phyloP scores from a whole-genome alignment of 2,888 invertebrate genomes.

The Blastobasis lacticolella region DNA sequence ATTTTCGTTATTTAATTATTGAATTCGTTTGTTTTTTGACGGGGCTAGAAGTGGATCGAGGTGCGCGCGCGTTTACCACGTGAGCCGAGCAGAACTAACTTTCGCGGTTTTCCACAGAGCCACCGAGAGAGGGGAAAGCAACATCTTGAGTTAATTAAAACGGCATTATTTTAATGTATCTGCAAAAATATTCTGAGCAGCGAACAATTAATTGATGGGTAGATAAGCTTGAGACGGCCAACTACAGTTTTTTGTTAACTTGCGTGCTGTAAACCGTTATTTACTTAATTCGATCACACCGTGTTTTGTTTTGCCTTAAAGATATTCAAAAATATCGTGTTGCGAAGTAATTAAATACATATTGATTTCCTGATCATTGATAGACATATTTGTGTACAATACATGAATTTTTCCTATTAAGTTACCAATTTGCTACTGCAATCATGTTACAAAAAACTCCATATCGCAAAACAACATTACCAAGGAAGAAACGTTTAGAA shows the following conservation, averaged over 20 bases:
- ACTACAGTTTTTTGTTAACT: slow-evolving; percentile 16
- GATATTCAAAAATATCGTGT: too few species aligned
- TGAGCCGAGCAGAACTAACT: slow-evolving; percentile 39
- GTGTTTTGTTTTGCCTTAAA: too few species aligned
- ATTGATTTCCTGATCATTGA: too few species aligned
- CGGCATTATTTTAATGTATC: slow-evolving; percentile 40
- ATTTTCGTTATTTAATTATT: slow-evolving; percentile 31
- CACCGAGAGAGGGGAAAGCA: slow-evolving; percentile 60
- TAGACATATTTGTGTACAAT: too few species aligned
- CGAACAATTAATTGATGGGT: slow-evolving; percentile 40
- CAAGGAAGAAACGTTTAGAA: too few species aligned
- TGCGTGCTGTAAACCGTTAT: slow-evolving; percentile 13
- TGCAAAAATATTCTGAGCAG: slow-evolving; percentile 35
- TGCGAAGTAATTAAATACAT: too few species aligned
- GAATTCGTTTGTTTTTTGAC: slow-evolving; percentile 1
- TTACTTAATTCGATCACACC: slow-evolving; percentile 2
- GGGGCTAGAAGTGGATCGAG: slow-evolving; percentile 8
- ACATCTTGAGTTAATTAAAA: slow-evolving; percentile 51
- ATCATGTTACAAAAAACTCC: too few species aligned
- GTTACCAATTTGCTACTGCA: too few species aligned
- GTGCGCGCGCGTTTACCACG: slow-evolving; percentile 38
- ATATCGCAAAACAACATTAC: too few species aligned
- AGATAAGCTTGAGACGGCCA: slow-evolving; percentile 18
- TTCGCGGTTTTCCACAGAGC: slow-evolving; percentile 59
- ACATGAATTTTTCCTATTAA: too few species aligned